phyloP scores from a whole-genome alignment of 2,797 vertebrate genomes.

The Poeciliopsis presidionis region DNA sequence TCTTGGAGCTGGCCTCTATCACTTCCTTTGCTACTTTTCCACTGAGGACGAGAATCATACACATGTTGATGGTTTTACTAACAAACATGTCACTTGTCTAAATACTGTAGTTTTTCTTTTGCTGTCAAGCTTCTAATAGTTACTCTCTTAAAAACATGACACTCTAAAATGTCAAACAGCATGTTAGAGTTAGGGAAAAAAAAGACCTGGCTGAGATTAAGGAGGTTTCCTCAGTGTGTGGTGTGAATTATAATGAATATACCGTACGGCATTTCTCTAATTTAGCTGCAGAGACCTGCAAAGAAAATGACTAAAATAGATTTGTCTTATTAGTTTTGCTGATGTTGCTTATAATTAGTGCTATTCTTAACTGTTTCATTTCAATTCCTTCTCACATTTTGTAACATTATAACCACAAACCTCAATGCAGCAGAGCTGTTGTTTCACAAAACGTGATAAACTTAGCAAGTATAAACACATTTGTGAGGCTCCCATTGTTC shows the following conservation, averaged over 20 bases:
- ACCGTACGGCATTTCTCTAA: neutral
- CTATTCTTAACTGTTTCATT: neutral
- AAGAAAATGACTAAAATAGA: neutral
- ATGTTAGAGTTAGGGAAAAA: neutral
- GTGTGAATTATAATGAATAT: neutral
- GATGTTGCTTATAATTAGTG: neutral
- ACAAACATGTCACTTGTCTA: neutral
- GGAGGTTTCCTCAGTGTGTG: neutral
- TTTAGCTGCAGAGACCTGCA: neutral
- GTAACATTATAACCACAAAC: neutral
- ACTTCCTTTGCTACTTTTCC: conserved; percentile 98
- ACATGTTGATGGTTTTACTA: neutral
- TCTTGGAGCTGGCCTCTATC: conserved; percentile 96
- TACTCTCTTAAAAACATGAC: neutral
- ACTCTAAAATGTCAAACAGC: neutral
- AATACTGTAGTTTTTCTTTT: neutral
- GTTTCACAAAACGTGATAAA: neutral
- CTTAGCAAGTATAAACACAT: neutral
- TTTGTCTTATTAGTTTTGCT: neutral
- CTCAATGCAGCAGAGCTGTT: neutral
- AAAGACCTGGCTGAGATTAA: neutral
- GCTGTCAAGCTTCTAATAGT: too few species aligned
- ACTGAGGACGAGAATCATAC: conserved; percentile 67
- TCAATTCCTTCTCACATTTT: neutral
- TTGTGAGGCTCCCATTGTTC: neutral